A percentile compares a stretch with the other conserved stretches of the same genome.
Conservation (phyloP, 35 echinoderm and acorn worm species). For the Apostichopus parvimensis region DNA sequence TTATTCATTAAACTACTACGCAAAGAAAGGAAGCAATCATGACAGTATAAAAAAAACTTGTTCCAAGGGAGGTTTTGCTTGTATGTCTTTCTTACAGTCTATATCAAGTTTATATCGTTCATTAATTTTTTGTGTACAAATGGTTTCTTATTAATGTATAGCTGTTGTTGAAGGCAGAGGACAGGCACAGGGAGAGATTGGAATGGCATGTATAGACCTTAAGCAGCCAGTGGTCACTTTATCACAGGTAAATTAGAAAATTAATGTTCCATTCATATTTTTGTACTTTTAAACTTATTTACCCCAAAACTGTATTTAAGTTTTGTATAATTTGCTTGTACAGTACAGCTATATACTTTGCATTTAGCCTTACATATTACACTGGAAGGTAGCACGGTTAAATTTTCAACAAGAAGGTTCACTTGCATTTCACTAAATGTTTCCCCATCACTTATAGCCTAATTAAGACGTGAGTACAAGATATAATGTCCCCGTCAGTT, state of each 20-base stretch:
- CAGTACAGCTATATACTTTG: too few species aligned
- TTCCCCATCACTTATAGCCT: too few species aligned
- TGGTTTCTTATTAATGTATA: conserved; percentile 26
- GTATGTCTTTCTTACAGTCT: background rate
- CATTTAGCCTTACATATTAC: too few species aligned
- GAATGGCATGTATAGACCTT: conserved; percentile 96
- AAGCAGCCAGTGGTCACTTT: conserved; percentile 88
- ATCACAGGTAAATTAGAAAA: conserved; percentile 71
- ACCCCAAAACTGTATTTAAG: background rate
- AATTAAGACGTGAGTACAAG: too few species aligned
- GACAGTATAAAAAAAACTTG: background rate
- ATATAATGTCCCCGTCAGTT: too few species aligned
- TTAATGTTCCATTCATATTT: too few species aligned
- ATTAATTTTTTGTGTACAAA: background rate
- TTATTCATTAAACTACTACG: too few species aligned
- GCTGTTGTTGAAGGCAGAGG: conserved; percentile 98
- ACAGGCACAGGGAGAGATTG: conserved; percentile 95
- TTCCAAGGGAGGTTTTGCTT: background rate
- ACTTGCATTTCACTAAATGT: too few species aligned
- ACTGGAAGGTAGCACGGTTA: too few species aligned
- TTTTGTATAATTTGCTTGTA: too few species aligned
- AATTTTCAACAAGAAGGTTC: too few species aligned
- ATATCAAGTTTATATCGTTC: background rate
- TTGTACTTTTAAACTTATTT: background rate
- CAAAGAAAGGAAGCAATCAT: too few species aligned